Percentiles rank a stretch among this genome's conserved stretches.
Conservation (phyloP, 2,888 invertebrate species). For the Antheraea assamensis region DNA sequence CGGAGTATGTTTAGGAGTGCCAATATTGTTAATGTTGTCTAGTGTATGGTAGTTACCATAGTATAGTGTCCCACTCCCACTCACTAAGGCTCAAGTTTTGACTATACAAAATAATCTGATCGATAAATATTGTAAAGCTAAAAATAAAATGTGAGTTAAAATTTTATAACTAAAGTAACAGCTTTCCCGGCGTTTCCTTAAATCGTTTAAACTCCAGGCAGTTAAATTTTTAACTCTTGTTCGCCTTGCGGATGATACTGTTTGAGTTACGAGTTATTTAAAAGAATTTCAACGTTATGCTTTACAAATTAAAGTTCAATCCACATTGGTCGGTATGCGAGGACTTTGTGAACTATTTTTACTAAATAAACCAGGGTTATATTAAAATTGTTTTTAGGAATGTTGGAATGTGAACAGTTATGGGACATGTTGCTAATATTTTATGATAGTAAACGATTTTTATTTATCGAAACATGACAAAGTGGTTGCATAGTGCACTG, state of each 20-base stretch:
- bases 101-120: background rate
- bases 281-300: background rate
- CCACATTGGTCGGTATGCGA: background rate
- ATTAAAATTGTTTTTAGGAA: background rate
- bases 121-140: background rate
- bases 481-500: too few relatives aligned
- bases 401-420: background rate
- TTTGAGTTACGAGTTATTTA: background rate
- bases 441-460: background rate
- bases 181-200: slow-evolving; percentile 1
- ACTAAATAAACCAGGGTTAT: background rate
- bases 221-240: background rate
- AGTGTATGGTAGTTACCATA: too few relatives aligned
- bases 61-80: background rate
- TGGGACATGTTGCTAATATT: background rate
- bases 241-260: background rate
- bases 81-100: too few relatives aligned
- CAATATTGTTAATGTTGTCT: too few relatives aligned
- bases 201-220: background rate
- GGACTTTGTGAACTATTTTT: background rate
- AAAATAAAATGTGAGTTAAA: background rate
- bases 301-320: background rate
- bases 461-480: background rate
- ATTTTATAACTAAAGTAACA: background rate
- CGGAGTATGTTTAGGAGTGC: too few relatives aligned